phyloP scores from a whole-genome alignment of 2,113 vertebrate species.

The Sylvilagus bachmani region DNA sequence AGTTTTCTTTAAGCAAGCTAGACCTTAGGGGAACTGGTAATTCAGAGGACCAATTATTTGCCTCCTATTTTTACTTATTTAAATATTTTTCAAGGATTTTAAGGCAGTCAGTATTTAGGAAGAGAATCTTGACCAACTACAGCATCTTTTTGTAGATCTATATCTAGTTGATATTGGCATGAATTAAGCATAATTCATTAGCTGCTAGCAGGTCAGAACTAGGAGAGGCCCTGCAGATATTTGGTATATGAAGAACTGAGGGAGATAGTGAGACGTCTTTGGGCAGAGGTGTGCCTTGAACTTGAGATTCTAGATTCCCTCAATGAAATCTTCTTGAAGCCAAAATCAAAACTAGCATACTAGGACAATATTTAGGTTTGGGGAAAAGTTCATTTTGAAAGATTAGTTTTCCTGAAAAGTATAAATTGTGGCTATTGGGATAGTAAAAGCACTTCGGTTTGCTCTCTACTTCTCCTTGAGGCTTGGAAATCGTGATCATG shows the following conservation, averaged over 20 bases:
- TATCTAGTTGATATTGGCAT: neutral
- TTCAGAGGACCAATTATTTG: neutral
- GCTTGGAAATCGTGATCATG: neutral
- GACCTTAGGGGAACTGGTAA: neutral
- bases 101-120: neutral
- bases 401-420: neutral
- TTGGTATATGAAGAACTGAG: neutral
- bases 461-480: neutral
- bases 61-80: neutral
- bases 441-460: neutral
- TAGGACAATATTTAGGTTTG: neutral
- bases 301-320: neutral
- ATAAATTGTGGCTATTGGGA: neutral
- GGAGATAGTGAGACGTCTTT: neutral
- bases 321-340: neutral
- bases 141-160: neutral
- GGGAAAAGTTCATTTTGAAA: neutral
- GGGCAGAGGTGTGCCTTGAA: neutral
- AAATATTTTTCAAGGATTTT: slow-evolving; percentile 16
- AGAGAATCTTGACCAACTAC: neutral
- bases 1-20: neutral
- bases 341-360: neutral
- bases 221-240: neutral
- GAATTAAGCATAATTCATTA: neutral
- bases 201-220: neutral